phyloP scores from a whole-genome alignment of 2,888 invertebrate genomes.

The Calameuta pallipes region DNA sequence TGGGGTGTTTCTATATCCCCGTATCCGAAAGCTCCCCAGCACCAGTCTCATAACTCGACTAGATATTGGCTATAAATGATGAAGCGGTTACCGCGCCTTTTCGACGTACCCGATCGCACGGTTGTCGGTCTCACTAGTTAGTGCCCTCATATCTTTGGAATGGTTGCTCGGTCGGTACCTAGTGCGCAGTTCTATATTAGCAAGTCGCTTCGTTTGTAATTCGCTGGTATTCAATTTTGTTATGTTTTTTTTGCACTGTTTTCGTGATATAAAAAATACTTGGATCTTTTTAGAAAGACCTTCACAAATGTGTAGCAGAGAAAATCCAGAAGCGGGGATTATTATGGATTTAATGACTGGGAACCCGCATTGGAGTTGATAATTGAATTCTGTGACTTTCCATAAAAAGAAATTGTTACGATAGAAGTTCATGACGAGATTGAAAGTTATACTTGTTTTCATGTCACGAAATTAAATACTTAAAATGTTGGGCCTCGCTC shows the following conservation, averaged over 20 bases:
- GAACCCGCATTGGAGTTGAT: neutral
- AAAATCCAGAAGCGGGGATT: neutral
- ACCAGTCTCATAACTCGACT: conserved; percentile 43
- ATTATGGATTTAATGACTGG: neutral
- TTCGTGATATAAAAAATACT: neutral
- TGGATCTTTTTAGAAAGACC: neutral
- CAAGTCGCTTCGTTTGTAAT: conserved; percentile 4
- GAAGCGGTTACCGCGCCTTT: conserved; percentile 27
- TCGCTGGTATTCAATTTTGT: neutral
- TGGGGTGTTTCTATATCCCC: conserved; percentile 43
- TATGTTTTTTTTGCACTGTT: neutral
- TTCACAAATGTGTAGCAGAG: neutral
- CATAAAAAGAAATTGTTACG: neutral
- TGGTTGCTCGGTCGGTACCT: no score
- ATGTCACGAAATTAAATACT: neutral
- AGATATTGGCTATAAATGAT: conserved; percentile 43
- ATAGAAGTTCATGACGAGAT: neutral
- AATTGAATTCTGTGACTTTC: neutral
- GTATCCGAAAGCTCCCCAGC: conserved; percentile 33
- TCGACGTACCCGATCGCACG: neutral
- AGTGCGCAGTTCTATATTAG: neutral
- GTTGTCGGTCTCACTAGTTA: neutral
- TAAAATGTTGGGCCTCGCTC: neutral
- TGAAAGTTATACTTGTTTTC: neutral
- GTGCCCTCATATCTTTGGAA: no score